Evolutionary conservation across 2,797 vertebrate species (phyloP).

Genomic region (Arnoldichthys spilopterus): DNA sequence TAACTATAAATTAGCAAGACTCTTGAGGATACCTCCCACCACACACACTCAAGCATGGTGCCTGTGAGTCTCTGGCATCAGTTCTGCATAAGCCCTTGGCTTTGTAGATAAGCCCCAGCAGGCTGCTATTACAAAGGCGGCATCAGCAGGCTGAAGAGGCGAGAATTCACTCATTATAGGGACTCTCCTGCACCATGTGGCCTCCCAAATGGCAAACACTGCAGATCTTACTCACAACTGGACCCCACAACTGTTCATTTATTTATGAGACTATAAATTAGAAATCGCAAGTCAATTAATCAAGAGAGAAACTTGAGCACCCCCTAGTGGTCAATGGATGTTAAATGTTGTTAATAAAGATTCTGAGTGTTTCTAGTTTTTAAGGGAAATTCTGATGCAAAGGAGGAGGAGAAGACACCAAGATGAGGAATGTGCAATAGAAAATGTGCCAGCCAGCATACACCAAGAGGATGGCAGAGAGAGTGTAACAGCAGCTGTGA

Average conservation of each 20-base stretch:
- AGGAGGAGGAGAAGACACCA: background rate
- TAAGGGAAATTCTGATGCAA: background rate
- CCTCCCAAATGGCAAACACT: slow-evolving; percentile 9
- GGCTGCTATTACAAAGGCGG: slow-evolving; percentile 71
- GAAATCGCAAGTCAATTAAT: background rate
- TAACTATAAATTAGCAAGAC: slow-evolving; percentile 26
- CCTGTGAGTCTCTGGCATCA: slow-evolving; percentile 79
- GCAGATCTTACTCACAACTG: background rate
- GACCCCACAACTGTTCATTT: background rate
- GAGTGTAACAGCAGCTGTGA: slow-evolving; percentile 33
- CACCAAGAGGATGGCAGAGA: background rate
- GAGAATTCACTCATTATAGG: slow-evolving; percentile 24
- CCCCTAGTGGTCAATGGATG: slow-evolving; percentile 25
- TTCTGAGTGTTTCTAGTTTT: background rate
- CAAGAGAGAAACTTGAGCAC: background rate
- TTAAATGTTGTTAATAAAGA: background rate
- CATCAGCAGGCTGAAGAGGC: slow-evolving; percentile 17
- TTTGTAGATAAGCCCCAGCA: slow-evolving; percentile 72
- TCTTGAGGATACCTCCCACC: background rate
- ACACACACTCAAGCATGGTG: slow-evolving; percentile 71
- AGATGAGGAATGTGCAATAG: slow-evolving; percentile 9
- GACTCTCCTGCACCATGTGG: background rate
- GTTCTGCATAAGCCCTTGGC: slow-evolving; percentile 71
- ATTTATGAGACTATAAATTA: slow-evolving; percentile 1
- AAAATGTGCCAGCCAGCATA: slow-evolving; percentile 6